Evolutionary conservation across 2,113 vertebrate genomes (phyloP).

Genomic region (Solea solea): DNA sequence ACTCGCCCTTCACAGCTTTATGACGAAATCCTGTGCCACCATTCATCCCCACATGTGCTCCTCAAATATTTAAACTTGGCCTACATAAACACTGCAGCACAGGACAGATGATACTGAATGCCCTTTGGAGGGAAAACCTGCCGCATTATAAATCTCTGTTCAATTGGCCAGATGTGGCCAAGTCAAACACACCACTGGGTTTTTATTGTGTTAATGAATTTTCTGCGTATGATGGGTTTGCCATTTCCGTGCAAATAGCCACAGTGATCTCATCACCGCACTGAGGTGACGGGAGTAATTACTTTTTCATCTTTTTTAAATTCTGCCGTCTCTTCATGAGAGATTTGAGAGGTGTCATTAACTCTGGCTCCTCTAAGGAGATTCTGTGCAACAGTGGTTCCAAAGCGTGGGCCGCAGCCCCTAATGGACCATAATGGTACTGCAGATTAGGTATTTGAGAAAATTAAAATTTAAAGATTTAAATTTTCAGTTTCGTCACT

Average conservation of each 20-base stretch:
- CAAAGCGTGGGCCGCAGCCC: too few species aligned
- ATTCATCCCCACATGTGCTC: constrained; percentile 79
- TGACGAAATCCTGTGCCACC: constrained; percentile 79
- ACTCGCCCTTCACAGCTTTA: constrained; percentile 77
- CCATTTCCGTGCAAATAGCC: constrained; percentile 27
- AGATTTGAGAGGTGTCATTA: too few species aligned
- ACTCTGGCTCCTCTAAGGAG: too few species aligned
- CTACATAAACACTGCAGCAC: constrained; percentile 69
- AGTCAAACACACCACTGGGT: constrained; percentile 55
- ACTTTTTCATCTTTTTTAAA: constrained; percentile 10
- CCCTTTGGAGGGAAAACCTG: constrained; percentile 41
- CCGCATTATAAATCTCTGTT: constrained; percentile 70
- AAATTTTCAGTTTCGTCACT: too few species aligned
- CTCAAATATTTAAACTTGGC: constrained; percentile 82
- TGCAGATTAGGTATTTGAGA: too few species aligned
- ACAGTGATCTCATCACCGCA: constrained; percentile 14
- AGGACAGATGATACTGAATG: constrained; percentile 54
- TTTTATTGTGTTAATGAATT: constrained; percentile 68
- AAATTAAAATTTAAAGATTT: too few species aligned
- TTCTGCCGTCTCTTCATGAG: not conserved
- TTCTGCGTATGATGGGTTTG: constrained; percentile 38
- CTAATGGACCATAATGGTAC: too few species aligned
- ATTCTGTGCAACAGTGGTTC: too few species aligned
- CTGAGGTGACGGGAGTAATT: not conserved
- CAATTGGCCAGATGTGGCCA: constrained; percentile 62